Evolutionary conservation across 2,888 invertebrate genomes (phyloP), one percentile per base, ranked within the genome.

Genomic region (Lydus trimaculatus): DNA sequence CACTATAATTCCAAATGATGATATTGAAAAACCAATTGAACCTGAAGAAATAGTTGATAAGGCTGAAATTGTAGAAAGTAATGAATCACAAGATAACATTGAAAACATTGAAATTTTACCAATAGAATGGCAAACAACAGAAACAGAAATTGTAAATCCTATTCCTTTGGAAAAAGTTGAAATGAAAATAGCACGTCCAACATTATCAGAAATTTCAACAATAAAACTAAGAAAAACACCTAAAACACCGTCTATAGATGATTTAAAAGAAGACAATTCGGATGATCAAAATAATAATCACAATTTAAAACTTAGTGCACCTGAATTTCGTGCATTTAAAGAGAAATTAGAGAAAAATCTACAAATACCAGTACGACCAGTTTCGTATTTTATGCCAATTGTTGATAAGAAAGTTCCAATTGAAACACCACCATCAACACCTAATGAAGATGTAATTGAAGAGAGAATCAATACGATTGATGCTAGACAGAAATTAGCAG

Each of bases 241-340:
- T 2, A 48, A 39, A 61, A 65, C 52, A 4, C 72, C 72, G 0
- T 61, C 71, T 28, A 31, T 64, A 0, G 69, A 71, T 62, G 66
- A 71, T 59, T 59, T 62, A n/a, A 43, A 58, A 23, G 28, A 65
- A 43, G 11, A n/a, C 59, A 25, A 36, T 31, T 15, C 11, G 9
- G 61, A 69, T 17, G 15, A 36, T 20, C 7, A 33, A n/a, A 15
- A 71, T n/a, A 58, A 65, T 58, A 77, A 80, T 71, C 62, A 80
- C 31, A 52, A 52, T 52, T 23, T 52, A 15, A 78, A 72, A 72
- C 72, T 75, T 0, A 75, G 75, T 17, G 71, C 79, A 8, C 73
- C 72, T 6, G 73, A 78, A 65, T 77, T 76, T 65, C 74, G 76
- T 60, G 63, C 69, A 7, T 82, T 82, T 64, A 69, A 67, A 63